Evolutionary conservation across 2,113 vertebrate genomes (phyloP), one percentile per base, ranked within the genome.

Genomic region (Chloebia gouldiae): DNA sequence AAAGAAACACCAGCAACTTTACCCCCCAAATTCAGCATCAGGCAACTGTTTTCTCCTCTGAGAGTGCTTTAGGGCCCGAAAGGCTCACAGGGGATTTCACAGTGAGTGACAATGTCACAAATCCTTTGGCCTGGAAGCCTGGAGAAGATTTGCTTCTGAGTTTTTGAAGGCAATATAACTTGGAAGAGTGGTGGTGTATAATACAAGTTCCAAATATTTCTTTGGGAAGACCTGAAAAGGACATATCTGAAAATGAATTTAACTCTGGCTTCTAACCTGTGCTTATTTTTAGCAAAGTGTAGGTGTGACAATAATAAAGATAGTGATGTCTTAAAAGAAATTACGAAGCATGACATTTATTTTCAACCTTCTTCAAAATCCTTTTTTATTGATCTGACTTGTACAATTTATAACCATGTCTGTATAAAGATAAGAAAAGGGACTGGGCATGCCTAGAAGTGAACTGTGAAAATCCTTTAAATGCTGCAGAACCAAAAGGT

Each of bases 371-470:
- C 63, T 95, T 86, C 92, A 90, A 95, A 96, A 91, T 84, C 87
- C 80, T 35, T 79, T 93, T 92, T 88, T 92, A 97, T 95, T 96
- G 96, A 96, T 96, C 82, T 94, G 87, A 65, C 92, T 94, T 80
- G 61, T 61, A 78, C 81, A 85, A 69, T 85, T 93, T 91, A 92
- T 90, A 92, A 94, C 90, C 59, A 65, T 64, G 76, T 50, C 13
- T 85, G 37, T 73, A 72, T 47, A 82, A 83, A 96, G 84, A 81
- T 86, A 89, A 92, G 78, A 82, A 80, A 87, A 75, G 45, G 12
- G 23, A 88, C 80, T 89, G 59, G 57, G 66, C 70, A 80, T 80
- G 51, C 65, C 91, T 86, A 81, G 59, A 75, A 71, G n/a, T 40
- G 59, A 66, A 75, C 73, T 82, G 90, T 91, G 87, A 94, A 96